Evolutionary conservation across 1,140 invertebrate species (phyloP).

Genomic region (Drosophila paulistorum): DNA sequence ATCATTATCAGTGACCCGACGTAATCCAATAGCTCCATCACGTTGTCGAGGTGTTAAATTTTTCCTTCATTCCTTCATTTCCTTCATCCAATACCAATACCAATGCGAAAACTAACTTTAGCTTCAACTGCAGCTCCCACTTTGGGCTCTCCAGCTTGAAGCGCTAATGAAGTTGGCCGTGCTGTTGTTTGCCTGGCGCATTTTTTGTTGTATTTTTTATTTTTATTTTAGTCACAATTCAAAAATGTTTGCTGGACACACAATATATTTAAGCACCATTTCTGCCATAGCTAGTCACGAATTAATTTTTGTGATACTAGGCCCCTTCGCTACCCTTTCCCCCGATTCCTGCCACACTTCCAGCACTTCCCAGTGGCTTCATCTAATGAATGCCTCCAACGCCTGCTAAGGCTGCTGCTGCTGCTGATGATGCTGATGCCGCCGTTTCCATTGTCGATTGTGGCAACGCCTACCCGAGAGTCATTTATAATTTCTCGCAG

Average conservation of each 20-base stretch:
- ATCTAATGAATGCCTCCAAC: conserved; percentile 74
- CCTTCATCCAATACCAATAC: background rate
- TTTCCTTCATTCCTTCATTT: background rate
- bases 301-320: conserved; percentile 61
- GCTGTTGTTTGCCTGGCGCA: background rate
- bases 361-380: conserved; percentile 22
- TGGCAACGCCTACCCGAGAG: conserved; percentile 69
- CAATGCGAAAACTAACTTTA: background rate
- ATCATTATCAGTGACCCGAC: conserved; percentile 66
- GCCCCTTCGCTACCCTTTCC: background rate
- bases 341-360: background rate
- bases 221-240: conserved; percentile 35
- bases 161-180: conserved; percentile 63
- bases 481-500: conserved; percentile 69
- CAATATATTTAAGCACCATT: conserved; percentile 47
- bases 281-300: conserved; percentile 54
- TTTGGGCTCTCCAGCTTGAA: conserved; percentile 13
- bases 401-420: conserved; percentile 34
- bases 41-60: conserved; percentile 69
- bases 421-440: conserved; percentile 14
- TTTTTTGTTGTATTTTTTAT: background rate
- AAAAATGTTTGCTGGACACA: conserved; percentile 38
- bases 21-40: conserved; percentile 75
- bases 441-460: conserved; percentile 64
- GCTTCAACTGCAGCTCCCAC: no score